These are phyloP conservation scores for Synergus gifuensis DNA, from an alignment of 2,888 invertebrate genomes.

Conservation along the genomic window DNA sequence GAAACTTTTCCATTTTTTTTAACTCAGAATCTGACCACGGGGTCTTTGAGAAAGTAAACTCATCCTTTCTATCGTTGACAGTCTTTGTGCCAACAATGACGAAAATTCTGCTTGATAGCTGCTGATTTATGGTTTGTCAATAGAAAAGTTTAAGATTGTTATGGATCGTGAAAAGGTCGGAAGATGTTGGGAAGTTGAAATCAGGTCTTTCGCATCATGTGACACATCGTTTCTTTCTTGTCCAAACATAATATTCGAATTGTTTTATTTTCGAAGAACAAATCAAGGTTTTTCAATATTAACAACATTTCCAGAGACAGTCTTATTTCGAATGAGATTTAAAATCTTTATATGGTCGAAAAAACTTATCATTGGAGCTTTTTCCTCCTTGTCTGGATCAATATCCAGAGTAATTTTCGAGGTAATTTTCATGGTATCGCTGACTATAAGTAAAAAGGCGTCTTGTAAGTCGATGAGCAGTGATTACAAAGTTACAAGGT, in stretches of 20 bases:
- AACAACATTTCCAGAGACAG: no score
- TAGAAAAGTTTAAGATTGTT: background rate
- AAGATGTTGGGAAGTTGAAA: background rate
- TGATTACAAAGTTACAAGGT: background rate
- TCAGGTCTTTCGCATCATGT: background rate
- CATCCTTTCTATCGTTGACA: slow-evolving; percentile 4
- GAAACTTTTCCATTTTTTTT: slow-evolving; percentile 1
- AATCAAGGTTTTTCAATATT: no score
- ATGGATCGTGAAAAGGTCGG: background rate
- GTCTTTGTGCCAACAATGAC: background rate
- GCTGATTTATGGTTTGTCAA: background rate
- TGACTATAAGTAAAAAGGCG: no score
- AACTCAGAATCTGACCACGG: background rate
- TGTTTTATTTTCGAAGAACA: background rate
- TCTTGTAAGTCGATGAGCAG: background rate
- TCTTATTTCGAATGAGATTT: no score
- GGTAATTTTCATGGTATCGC: no score
- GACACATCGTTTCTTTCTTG: background rate
- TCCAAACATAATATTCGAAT: background rate
- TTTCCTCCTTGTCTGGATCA: no score
- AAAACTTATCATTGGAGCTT: no score
- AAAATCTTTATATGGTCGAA: no score
- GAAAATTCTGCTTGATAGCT: background rate
- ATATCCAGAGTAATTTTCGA: no score
- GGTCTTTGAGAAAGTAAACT: background rate